These are phyloP conservation scores for Coracopsis vasa DNA, from an alignment of 2,113 vertebrate genomes.

Conservation along the genomic window DNA sequence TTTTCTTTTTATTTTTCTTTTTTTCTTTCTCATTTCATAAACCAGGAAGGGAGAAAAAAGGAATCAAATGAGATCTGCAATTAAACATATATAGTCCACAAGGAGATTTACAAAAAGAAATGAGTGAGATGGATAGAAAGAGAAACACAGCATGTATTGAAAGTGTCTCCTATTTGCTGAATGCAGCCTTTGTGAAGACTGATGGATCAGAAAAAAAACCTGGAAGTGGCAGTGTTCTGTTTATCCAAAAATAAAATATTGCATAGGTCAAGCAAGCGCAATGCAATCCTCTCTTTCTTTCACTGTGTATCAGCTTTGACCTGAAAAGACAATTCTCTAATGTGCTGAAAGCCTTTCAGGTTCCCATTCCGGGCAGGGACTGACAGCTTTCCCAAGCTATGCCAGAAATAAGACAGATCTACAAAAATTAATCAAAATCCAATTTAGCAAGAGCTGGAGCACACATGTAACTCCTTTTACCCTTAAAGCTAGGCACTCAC, in stretches of 20 bases:
- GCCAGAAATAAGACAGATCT: constrained; percentile 3
- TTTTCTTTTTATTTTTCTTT: background rate
- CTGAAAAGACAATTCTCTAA: constrained; percentile 30
- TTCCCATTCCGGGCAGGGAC: background rate
- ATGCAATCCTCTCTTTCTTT: constrained; percentile 1
- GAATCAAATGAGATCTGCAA: background rate
- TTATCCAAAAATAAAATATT: constrained; percentile 65
- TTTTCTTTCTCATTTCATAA: background rate
- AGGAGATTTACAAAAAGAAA: background rate
- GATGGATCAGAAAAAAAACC: constrained; percentile 11
- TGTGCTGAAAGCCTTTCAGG: constrained; percentile 9
- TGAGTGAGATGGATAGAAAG: background rate
- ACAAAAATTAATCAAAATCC: constrained; percentile 35
- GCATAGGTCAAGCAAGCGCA: constrained; percentile 53
- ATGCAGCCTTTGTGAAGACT: constrained; percentile 34
- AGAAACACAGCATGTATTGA: constrained; percentile 15
- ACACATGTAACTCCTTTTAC: background rate
- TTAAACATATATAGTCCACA: background rate
- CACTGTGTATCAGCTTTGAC: background rate
- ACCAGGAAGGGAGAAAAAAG: background rate
- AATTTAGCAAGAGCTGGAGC: constrained; percentile 5
- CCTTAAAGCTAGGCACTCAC: background rate
- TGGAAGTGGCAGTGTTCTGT: constrained; percentile 10
- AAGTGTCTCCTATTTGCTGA: constrained; percentile 27
- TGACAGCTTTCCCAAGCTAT: background rate